phyloP scores from a whole-genome alignment of 2,888 invertebrate species.

The Pammene fasciana region DNA sequence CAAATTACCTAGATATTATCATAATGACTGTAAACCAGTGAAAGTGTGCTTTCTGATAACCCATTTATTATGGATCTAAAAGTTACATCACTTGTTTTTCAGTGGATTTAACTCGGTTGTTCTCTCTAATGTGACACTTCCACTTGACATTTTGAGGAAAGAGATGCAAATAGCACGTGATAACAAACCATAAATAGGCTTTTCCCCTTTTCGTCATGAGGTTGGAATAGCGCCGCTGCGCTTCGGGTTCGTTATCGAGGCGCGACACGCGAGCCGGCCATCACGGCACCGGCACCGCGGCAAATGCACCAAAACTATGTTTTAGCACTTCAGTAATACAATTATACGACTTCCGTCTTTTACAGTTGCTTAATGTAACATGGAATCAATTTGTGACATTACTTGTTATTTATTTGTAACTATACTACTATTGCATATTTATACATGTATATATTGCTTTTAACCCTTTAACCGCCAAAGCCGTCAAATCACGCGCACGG shows the following conservation, averaged over 20 bases:
- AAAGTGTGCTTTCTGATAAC: too few relatives aligned
- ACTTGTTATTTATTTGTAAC: slow-evolving; percentile 10
- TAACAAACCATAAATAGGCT: background rate
- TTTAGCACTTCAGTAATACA: slow-evolving; percentile 71
- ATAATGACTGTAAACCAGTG: too few relatives aligned
- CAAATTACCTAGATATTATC: too few relatives aligned
- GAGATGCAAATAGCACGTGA: background rate
- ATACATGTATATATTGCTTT: too few relatives aligned
- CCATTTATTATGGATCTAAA: too few relatives aligned
- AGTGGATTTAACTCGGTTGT: too few relatives aligned
- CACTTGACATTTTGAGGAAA: background rate
- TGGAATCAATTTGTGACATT: slow-evolving; percentile 18
- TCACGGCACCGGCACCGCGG: slow-evolving; percentile 59
- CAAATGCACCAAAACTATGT: slow-evolving; percentile 72
- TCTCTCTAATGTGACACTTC: too few relatives aligned
- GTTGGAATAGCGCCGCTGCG: slow-evolving; percentile 51
- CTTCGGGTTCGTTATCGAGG: slow-evolving; percentile 72
- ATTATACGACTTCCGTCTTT: slow-evolving; percentile 58
- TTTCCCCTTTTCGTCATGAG: background rate
- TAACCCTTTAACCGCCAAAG: too few relatives aligned
- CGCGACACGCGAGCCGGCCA: slow-evolving; percentile 74
- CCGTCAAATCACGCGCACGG: too few relatives aligned
- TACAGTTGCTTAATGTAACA: slow-evolving; percentile 39
- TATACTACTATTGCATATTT: too few relatives aligned
- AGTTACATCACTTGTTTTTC: too few relatives aligned